phyloP scores from a whole-genome alignment of 2,113 vertebrate species.

The Procavia capensis region DNA sequence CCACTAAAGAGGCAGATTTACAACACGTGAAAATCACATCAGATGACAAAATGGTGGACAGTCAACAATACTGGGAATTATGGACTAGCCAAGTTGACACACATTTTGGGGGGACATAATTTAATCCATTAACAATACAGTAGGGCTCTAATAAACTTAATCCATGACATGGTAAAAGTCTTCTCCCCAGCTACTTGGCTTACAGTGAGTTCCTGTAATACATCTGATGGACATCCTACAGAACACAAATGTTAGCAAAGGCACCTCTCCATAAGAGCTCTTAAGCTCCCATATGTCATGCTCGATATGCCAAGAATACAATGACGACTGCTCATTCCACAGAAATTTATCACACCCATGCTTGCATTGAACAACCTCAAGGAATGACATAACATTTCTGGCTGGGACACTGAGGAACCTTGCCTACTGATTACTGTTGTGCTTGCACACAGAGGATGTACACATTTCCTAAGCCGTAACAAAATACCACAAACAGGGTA shows the following conservation, averaged over 20 bases:
- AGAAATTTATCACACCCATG: not conserved
- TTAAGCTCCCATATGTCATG: not conserved
- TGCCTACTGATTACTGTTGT: not conserved
- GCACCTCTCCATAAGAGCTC: not conserved
- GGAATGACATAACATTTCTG: not conserved
- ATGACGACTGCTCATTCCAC: not conserved
- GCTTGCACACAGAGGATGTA: not conserved
- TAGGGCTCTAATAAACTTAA: too few species aligned
- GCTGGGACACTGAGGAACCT: not conserved
- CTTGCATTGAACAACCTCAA: not conserved
- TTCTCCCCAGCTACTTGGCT: not conserved
- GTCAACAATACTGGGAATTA: too few species aligned
- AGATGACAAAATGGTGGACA: too few species aligned
- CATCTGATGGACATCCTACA: not conserved
- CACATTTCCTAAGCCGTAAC: too few species aligned
- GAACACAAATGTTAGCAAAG: not conserved
- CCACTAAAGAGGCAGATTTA: too few species aligned
- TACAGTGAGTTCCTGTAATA: not conserved
- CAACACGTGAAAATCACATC: too few species aligned
- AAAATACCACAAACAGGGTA: too few species aligned
- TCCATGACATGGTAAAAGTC: too few species aligned
- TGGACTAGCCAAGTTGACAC: too few species aligned
- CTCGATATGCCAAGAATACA: not conserved
- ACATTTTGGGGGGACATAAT: too few species aligned
- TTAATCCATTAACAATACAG: too few species aligned